Evolutionary conservation across 2,888 invertebrate species (phyloP), one percentile per base, ranked within the genome.

Genomic region (Seladonia tumulorum): DNA sequence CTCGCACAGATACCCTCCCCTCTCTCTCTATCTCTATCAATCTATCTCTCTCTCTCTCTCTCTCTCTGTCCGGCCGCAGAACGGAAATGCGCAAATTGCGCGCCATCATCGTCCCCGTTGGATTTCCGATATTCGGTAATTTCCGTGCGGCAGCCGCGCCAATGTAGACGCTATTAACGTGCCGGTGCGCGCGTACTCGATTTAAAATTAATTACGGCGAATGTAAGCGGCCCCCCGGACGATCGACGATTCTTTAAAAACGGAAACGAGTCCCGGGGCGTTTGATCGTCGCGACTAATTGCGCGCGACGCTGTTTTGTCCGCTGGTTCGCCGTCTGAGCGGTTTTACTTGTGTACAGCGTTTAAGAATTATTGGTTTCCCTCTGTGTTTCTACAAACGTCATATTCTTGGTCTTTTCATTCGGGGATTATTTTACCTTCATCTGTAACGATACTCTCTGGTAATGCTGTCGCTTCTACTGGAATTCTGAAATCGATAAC

Each of bases 91-190:
- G 82, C 83, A 90, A 90, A 90, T 90, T 87, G 90, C 82, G 71
- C 88, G 85, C 88, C 87, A 86, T 88, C 90, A 83, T 85, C 90
- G 87, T 79, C 85, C 73, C 81, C 81, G 76, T 85, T 85, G 88
- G 90, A 88, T 90, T 90, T 88, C 90, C 90, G 90, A 88, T 90
- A 90, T 90, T 90, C 84, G 79, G 85, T 86, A 90, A 90, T 90
- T 90, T 90, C 90, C 90, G 88, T 71, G 77, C 77, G 79, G 77
- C 53, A 29, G 74, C 73, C 80, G 53, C 82, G 76, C 71, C 86
- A 75, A 82, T 73, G 86, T 82, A 88, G 90, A 78, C 77, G 89
- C 82, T 86, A 88, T 88, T 88, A 90, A 79, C 81, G 74, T 53
- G 14, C 82, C 76, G 68, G 53, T 47, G 76, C 73, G 76, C 79